A percentile compares a stretch with the other conserved stretches of the same genome.
phyloP scores from a whole-genome alignment of 2,113 vertebrate genomes.

The Columbina picui region DNA sequence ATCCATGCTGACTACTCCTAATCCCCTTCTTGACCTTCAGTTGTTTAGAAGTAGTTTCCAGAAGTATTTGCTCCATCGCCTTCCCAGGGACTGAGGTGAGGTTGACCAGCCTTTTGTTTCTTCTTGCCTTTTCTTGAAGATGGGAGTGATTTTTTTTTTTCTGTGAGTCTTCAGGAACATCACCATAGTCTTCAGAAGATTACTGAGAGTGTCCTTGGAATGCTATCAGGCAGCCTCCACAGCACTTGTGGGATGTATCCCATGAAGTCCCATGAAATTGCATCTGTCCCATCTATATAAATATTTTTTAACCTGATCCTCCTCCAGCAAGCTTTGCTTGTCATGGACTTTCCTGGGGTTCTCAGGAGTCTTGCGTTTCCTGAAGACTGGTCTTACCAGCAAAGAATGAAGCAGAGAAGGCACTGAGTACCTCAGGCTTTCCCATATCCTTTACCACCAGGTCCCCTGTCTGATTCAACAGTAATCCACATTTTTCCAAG shows the following conservation, averaged over 20 bases:
- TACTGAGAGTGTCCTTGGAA: not conserved
- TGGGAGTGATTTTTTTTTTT: not conserved
- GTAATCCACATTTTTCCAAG: not conserved
- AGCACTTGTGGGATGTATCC: not conserved
- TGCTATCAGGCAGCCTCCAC: not conserved
- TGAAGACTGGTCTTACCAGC: not conserved
- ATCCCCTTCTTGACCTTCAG: not conserved
- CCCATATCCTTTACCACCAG: not conserved
- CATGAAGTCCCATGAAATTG: not conserved
- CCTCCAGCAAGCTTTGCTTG: not conserved
- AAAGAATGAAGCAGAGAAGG: not conserved
- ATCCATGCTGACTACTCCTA: not conserved
- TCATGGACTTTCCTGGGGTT: not conserved
- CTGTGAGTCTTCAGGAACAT: not conserved
- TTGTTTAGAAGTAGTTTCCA: not conserved
- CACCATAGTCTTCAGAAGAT: not conserved
- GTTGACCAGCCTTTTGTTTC: not conserved
- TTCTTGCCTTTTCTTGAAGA: not conserved
- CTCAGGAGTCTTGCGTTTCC: not conserved
- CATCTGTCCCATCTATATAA: not conserved
- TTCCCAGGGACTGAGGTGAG: too few relatives aligned
- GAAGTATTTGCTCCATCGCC: not conserved
- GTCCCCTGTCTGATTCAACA: not conserved
- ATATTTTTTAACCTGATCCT: not conserved
- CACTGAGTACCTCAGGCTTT: not conserved